A percentile compares a stretch with the other conserved stretches of the same genome.
These are phyloP conservation scores for Scelioninae gen. 1 DNA, from an alignment of 2,888 invertebrate species.

Conservation along the genomic window DNA sequence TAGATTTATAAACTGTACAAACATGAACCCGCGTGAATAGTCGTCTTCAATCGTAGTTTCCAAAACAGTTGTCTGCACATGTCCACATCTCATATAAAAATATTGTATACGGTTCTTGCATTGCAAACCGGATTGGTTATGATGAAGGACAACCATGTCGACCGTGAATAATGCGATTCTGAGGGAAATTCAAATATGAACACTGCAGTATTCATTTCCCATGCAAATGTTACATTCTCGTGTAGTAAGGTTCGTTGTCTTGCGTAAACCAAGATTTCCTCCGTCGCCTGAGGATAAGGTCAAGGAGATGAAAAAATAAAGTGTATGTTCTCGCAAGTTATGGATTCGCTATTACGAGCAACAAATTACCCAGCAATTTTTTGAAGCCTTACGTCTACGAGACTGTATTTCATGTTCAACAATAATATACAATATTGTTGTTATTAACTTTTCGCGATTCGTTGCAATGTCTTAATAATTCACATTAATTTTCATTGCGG, in stretches of 20 bases:
- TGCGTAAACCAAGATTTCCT: constrained; percentile 70
- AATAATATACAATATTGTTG: constrained; percentile 44
- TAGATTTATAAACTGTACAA: background rate
- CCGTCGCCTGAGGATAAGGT: constrained; percentile 69
- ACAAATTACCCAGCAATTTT: constrained; percentile 60
- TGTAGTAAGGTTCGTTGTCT: constrained; percentile 66
- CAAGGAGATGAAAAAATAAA: constrained; percentile 69
- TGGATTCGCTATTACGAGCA: constrained; percentile 60
- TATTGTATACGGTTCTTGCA: constrained; percentile 13
- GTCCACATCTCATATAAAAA: constrained; percentile 4
- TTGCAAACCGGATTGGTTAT: constrained; percentile 52
- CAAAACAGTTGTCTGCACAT: constrained; percentile 15
- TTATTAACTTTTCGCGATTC: constrained; percentile 46
- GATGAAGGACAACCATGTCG: constrained; percentile 64
- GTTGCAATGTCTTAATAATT: constrained; percentile 26
- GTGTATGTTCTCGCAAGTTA: constrained; percentile 60
- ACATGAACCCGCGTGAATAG: no score
- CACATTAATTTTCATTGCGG: constrained; percentile 37
- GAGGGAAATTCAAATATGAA: constrained; percentile 67
- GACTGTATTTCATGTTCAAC: constrained; percentile 50
- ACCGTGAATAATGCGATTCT: constrained; percentile 66
- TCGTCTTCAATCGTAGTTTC: background rate
- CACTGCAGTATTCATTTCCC: constrained; percentile 64
- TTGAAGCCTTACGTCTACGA: constrained; percentile 11
- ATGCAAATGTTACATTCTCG: constrained; percentile 70